Base-by-base conservation (phyloP, 2,113 vertebrate genomes). In the Nycticorax nycticorax region DNA sequence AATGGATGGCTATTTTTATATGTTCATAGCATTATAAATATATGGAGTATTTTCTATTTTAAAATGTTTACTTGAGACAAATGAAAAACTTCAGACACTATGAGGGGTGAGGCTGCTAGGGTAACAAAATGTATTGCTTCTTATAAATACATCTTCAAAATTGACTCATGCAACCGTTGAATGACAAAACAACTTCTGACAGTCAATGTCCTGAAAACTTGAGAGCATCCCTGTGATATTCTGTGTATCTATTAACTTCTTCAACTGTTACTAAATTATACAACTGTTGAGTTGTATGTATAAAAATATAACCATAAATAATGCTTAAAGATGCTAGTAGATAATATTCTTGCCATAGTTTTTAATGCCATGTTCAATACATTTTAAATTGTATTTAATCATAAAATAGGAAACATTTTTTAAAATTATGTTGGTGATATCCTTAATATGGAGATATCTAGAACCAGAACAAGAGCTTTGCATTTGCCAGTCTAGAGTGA, bases 1-100 rank as follows among this genome's bases (percentile, higher is more conserved):
- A 95, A 85, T 83, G 75, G 85, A 47, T 88, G 75, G 45, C 63
- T 96, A 93, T 97, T 97, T 96, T 96, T 95, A 41, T 73, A 55
- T 41, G 20, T 88, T 88, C 12, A 5, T 92, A 27, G 50, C 62
- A 8, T 89, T 82, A 43, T 28, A 73, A 95, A 62, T 93, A 95
- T 71, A 85, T 55, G 50, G 66, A 71, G 27, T 85, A 62, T 94
- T 92, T 94, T 89, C 69, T 91, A 8, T 87, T 92, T 41, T n/a
- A 87, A 84, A 96, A 50, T 76, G 26, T 76, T 92, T 93, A 37
- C 48, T 75, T 88, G 45, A 89, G 37, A 43, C 9, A 81, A 77
- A 80, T 72, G 8, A 67, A 74, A 77, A 71, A 18, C 55, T 69
- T 60, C 20, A 75, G 56, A 41, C 14, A 8, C 13, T 60, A 1